A percentile compares a stretch with the other conserved stretches of the same genome.
These are phyloP conservation scores for Gallinago solitaria DNA, from an alignment of 2,797 vertebrate species.

Conservation along the genomic window DNA sequence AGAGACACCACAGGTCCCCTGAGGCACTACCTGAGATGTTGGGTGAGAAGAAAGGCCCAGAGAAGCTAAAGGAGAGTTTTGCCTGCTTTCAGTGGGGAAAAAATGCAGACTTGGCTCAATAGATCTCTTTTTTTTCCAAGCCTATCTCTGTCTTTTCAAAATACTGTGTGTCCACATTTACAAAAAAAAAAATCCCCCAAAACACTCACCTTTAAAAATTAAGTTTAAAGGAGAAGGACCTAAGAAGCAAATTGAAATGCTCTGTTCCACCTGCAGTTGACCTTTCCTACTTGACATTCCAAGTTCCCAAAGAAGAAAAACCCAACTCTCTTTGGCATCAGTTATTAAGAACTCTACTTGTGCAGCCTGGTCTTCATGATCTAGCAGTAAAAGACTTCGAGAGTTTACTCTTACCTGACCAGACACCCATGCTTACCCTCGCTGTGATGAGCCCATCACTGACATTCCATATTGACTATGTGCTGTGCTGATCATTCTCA, in stretches of 20 bases:
- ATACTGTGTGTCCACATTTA: background rate
- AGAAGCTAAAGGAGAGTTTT: background rate
- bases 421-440: background rate
- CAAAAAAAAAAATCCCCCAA: background rate
- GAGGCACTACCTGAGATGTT: background rate
- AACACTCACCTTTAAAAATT: background rate
- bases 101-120: background rate
- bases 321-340: background rate
- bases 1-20: background rate
- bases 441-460: fast-evolving
- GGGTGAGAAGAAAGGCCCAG: background rate
- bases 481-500: background rate
- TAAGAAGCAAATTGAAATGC: background rate
- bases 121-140: background rate
- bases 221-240: background rate
- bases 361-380: background rate
- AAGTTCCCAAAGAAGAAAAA: background rate
- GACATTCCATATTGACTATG: fast-evolving
- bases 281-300: background rate
- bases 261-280: background rate
- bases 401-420: background rate
- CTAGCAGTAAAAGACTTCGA: background rate
- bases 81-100: background rate
- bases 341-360: background rate
- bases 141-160: background rate